A percentile compares a stretch with the other conserved stretches of the same genome.
Conservation (phyloP, 2,888 invertebrate genomes). For the Luperina testacea region DNA sequence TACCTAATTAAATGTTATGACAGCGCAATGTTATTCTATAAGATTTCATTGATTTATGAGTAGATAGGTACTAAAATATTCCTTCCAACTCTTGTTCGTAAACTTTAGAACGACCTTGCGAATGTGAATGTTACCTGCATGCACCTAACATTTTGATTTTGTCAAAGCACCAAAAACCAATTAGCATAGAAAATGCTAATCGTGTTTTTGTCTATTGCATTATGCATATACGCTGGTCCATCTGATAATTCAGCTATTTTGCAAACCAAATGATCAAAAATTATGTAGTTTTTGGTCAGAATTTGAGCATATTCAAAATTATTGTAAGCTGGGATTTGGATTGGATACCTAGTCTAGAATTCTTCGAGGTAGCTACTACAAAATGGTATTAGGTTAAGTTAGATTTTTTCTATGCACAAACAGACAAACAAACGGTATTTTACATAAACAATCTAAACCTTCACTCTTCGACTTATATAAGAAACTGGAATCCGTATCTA, state of each 20-base stretch:
- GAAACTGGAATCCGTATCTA: not conserved
- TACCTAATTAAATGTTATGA: not conserved
- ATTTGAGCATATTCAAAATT: not conserved
- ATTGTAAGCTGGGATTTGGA: not conserved
- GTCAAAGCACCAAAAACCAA: not conserved
- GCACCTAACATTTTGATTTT: constrained; percentile 25
- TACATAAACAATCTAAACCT: not conserved
- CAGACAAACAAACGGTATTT: not conserved
- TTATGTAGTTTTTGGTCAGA: not conserved
- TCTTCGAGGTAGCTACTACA: no score
- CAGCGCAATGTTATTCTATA: not conserved
- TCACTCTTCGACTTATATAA: constrained; percentile 31
- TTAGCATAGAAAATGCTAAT: constrained; percentile 24
- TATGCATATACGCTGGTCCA: constrained; percentile 16
- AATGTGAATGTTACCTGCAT: not conserved
- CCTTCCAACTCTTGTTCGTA: not conserved
- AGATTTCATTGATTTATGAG: not conserved
- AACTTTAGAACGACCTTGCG: constrained; percentile 11
- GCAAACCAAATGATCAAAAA: constrained; percentile 12
- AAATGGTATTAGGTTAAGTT: no score
- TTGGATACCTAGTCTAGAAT: not conserved
- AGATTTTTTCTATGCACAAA: not conserved
- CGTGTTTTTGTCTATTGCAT: constrained; percentile 27
- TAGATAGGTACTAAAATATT: no score
- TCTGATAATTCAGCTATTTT: constrained; percentile 6